These are phyloP conservation scores for Syritta pipiens DNA, from an alignment of 2,888 invertebrate genomes.

Conservation along the genomic window DNA sequence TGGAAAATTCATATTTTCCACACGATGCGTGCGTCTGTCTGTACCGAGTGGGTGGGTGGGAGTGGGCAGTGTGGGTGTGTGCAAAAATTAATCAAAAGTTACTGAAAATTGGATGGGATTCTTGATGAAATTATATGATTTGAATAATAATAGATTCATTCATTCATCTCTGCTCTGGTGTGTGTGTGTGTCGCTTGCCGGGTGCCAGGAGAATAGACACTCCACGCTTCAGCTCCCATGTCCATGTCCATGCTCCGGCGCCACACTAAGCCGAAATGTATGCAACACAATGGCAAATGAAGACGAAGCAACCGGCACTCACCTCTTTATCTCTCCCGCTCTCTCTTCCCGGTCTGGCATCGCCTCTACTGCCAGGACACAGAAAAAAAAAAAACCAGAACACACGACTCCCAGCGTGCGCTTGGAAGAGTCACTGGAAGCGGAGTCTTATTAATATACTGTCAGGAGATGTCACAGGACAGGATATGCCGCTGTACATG, in stretches of 20 bases:
- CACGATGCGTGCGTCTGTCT: too few relatives aligned
- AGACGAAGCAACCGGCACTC: constrained; percentile 43
- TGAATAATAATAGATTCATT: constrained; percentile 78
- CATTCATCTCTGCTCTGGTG: constrained; percentile 71
- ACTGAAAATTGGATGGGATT: constrained; percentile 68
- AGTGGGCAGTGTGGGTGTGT: not conserved
- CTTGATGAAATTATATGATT: constrained; percentile 77
- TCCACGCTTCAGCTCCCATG: not conserved
- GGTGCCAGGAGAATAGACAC: constrained; percentile 25
- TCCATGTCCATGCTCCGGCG: not conserved
- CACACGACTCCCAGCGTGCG: not conserved
- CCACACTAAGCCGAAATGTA: constrained; percentile 3
- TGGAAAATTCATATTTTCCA: too few relatives aligned
- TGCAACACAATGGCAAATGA: constrained; percentile 50
- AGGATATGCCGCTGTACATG: constrained; percentile 54
- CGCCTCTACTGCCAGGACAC: not conserved
- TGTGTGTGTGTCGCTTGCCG: not conserved
- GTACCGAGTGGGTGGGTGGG: not conserved
- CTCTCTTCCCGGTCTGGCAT: not conserved
- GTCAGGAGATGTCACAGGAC: constrained; percentile 65
- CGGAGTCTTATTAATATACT: constrained; percentile 63
- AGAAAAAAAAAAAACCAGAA: constrained; percentile 7
- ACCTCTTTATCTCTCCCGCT: not conserved
- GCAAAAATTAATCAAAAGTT: constrained; percentile 68
- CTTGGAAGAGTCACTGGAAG: constrained; percentile 32